These are phyloP conservation scores for Callimorpha dominula DNA, from an alignment of 2,888 invertebrate genomes.

Conservation along the genomic window DNA sequence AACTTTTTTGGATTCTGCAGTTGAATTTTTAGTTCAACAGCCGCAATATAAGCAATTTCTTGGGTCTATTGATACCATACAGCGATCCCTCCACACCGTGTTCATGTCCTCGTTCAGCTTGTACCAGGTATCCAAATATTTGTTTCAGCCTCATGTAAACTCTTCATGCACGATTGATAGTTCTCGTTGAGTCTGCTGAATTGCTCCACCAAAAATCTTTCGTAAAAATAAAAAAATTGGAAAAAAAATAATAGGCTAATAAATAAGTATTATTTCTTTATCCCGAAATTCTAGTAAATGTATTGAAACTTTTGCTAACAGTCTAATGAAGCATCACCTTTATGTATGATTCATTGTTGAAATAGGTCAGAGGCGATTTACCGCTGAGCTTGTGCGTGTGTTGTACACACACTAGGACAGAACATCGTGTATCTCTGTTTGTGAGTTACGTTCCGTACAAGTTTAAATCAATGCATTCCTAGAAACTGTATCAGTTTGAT, in stretches of 20 bases:
- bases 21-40: too few relatives aligned
- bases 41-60: too few relatives aligned
- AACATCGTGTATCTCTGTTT: constrained; percentile 9
- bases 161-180: too few relatives aligned
- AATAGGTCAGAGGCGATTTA: constrained; percentile 55
- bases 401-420: constrained; percentile 5
- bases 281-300: background rate
- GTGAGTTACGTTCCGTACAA: constrained; percentile 35
- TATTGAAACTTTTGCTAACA: background rate
- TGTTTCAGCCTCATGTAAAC: too few relatives aligned
- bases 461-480: constrained; percentile 35
- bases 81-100: too few relatives aligned
- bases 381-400: constrained; percentile 13
- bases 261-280: background rate
- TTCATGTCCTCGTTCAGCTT: too few relatives aligned
- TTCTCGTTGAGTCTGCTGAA: background rate
- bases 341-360: constrained; percentile 52
- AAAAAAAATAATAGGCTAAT: too few relatives aligned
- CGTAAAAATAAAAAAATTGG: background rate
- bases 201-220: too few relatives aligned
- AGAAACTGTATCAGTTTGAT: constrained; percentile 27
- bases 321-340: constrained; percentile 22
- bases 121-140: too few relatives aligned
- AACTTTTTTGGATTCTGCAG: too few relatives aligned
- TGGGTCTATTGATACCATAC: too few relatives aligned